Evolutionary conservation across 1,140 invertebrate genomes (phyloP).

Genomic region (Bombus breviceps): DNA sequence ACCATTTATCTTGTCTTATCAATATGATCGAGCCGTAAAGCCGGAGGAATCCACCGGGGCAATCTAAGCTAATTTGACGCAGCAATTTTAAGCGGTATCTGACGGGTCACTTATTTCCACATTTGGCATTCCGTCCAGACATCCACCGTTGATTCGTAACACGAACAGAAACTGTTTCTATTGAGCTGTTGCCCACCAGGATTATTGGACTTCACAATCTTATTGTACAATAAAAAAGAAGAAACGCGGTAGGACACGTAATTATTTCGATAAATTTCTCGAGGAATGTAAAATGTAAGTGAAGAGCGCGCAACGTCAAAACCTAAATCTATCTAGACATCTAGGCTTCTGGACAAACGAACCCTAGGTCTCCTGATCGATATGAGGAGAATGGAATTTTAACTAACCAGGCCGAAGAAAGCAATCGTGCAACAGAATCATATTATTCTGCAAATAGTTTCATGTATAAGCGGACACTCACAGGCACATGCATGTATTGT

Average conservation of each 20-base stretch:
- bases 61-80: no score
- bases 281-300: background rate
- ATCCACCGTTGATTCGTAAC: background rate
- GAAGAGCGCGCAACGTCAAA: no score
- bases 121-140: background rate
- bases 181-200: background rate
- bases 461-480: background rate
- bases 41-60: no score
- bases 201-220: background rate
- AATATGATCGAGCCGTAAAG: background rate
- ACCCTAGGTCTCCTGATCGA: background rate
- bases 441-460: slow-evolving; percentile 1
- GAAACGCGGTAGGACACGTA: background rate
- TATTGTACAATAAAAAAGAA: background rate
- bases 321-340: background rate
- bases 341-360: background rate
- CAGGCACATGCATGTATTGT: slow-evolving; percentile 50
- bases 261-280: slow-evolving; percentile 11
- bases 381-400: slow-evolving; percentile 11
- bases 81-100: no score
- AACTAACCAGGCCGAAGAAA: background rate
- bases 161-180: background rate
- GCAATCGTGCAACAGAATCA: background rate
- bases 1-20: background rate
- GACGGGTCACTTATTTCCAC: background rate